A percentile compares a stretch with the other conserved stretches of the same genome.
Conservation (phyloP, 2,888 invertebrate genomes). For the Drosophila kokeensis region DNA sequence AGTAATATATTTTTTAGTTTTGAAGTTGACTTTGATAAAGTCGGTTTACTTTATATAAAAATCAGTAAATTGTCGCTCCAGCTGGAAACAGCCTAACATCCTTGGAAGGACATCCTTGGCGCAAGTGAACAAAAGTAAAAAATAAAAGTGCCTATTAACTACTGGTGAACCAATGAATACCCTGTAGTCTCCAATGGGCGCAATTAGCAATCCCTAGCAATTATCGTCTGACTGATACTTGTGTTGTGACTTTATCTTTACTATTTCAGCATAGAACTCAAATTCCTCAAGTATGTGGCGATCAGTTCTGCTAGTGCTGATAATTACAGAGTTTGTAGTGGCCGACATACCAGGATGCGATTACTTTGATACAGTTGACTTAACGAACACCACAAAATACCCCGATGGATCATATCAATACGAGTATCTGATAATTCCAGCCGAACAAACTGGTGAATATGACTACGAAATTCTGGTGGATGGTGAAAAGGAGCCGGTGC, state of each 20-base stretch:
- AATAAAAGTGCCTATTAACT: too few species aligned
- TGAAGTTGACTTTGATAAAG: background rate
- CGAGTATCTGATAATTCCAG: constrained; percentile 63
- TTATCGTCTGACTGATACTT: too few species aligned
- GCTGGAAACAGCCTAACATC: background rate
- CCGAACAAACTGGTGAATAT: constrained; percentile 48
- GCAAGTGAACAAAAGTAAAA: background rate
- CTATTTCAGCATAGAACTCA: background rate
- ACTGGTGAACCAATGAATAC: too few species aligned
- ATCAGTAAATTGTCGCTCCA: background rate
- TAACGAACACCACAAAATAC: constrained; percentile 40
- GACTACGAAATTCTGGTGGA: constrained; percentile 46
- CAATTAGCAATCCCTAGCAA: too few species aligned
- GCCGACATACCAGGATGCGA: constrained; percentile 56
- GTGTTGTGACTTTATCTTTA: background rate
- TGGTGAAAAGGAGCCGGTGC: constrained; percentile 14
- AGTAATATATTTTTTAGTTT: background rate
- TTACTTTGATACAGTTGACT: constrained; percentile 68
- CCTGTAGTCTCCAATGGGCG: too few species aligned
- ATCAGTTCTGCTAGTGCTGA: background rate
- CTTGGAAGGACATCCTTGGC: background rate
- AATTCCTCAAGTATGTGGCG: constrained; percentile 11
- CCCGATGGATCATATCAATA: constrained; percentile 66
- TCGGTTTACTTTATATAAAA: background rate
- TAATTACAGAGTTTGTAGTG: background rate